Evolutionary conservation across 2,113 vertebrate genomes (phyloP), one percentile per base, ranked within the genome.

Genomic region (Trichechus manatus): DNA sequence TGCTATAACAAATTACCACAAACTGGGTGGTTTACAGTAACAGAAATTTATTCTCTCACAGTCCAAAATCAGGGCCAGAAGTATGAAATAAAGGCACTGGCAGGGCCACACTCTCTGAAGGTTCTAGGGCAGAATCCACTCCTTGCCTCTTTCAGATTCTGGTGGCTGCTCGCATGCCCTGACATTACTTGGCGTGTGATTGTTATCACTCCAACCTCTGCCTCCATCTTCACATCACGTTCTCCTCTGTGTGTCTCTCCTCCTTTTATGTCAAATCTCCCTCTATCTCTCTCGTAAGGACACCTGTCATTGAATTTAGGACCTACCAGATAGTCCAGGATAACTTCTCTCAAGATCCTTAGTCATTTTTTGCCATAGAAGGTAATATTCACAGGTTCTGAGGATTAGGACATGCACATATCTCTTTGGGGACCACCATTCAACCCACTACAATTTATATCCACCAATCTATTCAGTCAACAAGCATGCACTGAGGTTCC

Each of bases 1-100:
- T 77, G 29, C 22, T 93, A 0, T 85, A 85, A 84, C 23, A 88
- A 94, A 94, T 29, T 82, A 85, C n/a, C 72, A 92, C 14, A 89
- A 56, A 72, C 53, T 47, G 7, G 3, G 22, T 56, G 53, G 53
- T 56, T 66, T 92, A 86, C 44, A 85, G 85, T 9, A 72, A 89
- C 11, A 72, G 50, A 82, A 77, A 94, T 78, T 50, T 70, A 61
- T 83, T 74, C 70, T 83, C 22, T 53, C 70, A 70, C 42, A 78
- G 27, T 29, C 70, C 79, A 87, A 66, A 20, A 75, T 23, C 14
- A 78, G 53, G 53, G 53, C 53, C 53, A 15, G 53, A 56, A 56
- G 53, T 56, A 8, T 56, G 53, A 56, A 56, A 56, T 56, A 56
- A 56, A 75, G 36, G 79, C 64, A 63, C 84, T 9, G 10, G 63